Evolutionary conservation across 2,888 invertebrate species (phyloP).

Genomic region (Rambutsinella grinnellia): DNA sequence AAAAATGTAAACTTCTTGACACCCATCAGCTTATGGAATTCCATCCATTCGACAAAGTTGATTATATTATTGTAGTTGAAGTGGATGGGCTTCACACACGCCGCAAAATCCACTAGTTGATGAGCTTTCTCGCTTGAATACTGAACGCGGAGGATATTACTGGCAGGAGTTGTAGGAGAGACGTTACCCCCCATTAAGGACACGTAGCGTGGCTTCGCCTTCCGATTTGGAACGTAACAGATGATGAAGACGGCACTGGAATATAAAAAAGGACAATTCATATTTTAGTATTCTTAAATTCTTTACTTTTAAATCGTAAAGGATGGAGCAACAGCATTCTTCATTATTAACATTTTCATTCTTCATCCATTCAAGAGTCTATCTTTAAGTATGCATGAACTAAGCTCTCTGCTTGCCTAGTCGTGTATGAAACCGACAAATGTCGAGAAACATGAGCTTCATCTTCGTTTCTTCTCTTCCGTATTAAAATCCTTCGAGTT

Average conservation of each 20-base stretch:
- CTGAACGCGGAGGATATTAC: constrained; percentile 67
- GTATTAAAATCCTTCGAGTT: too few species aligned
- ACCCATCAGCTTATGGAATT: constrained; percentile 85
- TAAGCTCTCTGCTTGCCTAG: too few species aligned
- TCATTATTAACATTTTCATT: too few species aligned
- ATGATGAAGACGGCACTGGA: constrained; percentile 87
- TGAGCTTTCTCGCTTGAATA: constrained; percentile 64
- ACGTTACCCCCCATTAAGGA: constrained; percentile 74
- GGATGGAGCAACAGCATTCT: too few species aligned
- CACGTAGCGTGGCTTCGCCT: constrained; percentile 75
- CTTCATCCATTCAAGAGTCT: too few species aligned
- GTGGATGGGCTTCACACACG: constrained; percentile 93
- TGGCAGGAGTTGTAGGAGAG: constrained; percentile 70
- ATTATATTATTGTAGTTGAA: constrained; percentile 88
- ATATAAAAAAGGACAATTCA: constrained; percentile 47
- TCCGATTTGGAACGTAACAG: constrained; percentile 77
- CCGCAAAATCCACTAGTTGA: constrained; percentile 73
- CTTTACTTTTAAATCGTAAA: too few species aligned
- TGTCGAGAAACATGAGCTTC: too few species aligned
- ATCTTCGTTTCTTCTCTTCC: neutral
- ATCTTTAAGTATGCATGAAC: too few species aligned
- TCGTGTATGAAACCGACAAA: too few species aligned
- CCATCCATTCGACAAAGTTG: constrained; percentile 90
- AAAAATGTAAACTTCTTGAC: constrained; percentile 91
- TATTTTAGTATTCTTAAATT: too few species aligned